Percentiles rank a stretch among this genome's conserved stretches.
These are phyloP conservation scores for Galeopsomyia nigrocyanea DNA, from an alignment of 2,888 invertebrate species.

Conservation along the genomic window DNA sequence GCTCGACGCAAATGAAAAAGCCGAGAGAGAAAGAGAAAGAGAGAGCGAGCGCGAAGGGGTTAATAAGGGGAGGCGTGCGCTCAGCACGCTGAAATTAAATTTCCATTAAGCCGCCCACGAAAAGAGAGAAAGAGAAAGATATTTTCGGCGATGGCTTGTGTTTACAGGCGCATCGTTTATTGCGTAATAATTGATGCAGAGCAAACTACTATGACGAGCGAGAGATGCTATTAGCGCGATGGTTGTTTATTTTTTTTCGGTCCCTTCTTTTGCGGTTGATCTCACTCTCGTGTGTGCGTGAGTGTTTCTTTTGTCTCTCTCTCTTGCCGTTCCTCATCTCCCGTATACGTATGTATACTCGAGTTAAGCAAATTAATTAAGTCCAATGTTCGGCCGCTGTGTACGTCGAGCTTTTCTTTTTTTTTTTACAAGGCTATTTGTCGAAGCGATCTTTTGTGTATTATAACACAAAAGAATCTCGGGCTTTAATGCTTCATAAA, in stretches of 20 bases:
- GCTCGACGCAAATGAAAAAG: conserved; percentile 10
- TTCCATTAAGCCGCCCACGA: conserved; percentile 57
- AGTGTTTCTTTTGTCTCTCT: no score
- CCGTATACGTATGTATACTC: no score
- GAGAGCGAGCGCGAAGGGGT: conserved; percentile 16
- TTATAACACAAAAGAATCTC: no score
- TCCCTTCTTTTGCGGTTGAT: no score
- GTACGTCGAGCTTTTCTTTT: no score
- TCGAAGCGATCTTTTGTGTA: no score
- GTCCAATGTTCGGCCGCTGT: no score
- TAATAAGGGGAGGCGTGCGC: conserved; percentile 27
- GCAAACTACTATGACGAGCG: not conserved
- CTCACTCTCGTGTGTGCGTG: no score
- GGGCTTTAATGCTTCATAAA: no score
- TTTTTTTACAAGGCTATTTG: no score
- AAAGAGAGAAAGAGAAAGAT: not conserved
- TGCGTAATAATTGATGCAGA: conserved; percentile 55
- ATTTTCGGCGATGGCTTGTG: not conserved
- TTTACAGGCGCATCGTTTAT: conserved; percentile 47
- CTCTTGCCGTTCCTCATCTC: no score
- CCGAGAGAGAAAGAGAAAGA: not conserved
- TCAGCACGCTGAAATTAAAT: conserved; percentile 59
- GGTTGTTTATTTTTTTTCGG: not conserved
- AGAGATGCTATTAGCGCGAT: conserved; percentile 29
- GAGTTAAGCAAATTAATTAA: no score